Base-by-base conservation (phyloP, 2,797 vertebrate species). In the Hypotaenidia philippensis region DNA sequence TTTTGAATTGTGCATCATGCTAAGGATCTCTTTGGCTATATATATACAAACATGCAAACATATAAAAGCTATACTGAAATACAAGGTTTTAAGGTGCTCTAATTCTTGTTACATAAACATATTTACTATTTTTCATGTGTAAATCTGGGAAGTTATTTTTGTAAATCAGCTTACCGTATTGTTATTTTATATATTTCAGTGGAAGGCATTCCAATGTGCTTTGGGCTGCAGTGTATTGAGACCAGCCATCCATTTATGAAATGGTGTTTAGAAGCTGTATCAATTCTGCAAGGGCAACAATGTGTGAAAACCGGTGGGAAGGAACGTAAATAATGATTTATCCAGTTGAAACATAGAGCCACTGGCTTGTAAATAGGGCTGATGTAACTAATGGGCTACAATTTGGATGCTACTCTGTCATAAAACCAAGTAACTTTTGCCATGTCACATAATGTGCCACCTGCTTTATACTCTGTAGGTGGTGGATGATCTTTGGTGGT, bases 301-400 rank as follows among this genome's bases (percentile, higher is more conserved):
- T 27, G 89, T 93, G 91, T 93, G 82, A 96, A 94, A 93, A 91
- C 41, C 72, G 75, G 69, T 38, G 92, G n/a, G 50, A 94, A 92
- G 76, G 34, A 85, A 83, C 18, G 29, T 65, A 93, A 94, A 86
- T 91, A 91, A 84, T 81, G 61, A 65, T 81, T 95, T 93, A 91
- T 92, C 57, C 87, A 83, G 41, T 78, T 76, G 68, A 96, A 93
- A 81, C 0, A 0, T n/a, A 40, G 65, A 94, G 41, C 50, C 72
- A 75, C 22, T 83, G 64, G 64, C 87, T 95, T 92, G 89, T 94
- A 83, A 94, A 87, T 71, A 84, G 49, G 65, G 60, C 49, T 71
- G 47, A 64, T 47, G n/a, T 89, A 87, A 91, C 56, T 88, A 72
- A 47, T 23, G 44, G 61, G 29, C 45, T 82, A 61, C 52, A 76